Base-by-base conservation (phyloP, 2,888 invertebrate genomes). In the Eristalinus sepulchralis region DNA sequence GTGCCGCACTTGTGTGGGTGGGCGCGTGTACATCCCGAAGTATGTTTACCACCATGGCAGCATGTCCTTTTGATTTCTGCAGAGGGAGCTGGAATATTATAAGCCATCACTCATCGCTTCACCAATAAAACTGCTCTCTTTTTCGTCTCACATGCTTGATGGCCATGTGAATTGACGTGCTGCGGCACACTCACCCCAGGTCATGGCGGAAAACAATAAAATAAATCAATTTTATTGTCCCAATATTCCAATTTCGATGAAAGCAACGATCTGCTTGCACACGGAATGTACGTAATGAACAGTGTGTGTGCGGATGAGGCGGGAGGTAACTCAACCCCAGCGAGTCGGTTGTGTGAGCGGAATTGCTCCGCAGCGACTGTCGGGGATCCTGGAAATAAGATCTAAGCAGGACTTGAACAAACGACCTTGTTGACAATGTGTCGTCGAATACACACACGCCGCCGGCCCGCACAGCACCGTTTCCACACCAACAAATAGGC, bases 141-240 rank as follows among this genome's bases (percentile, higher is more conserved):
- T 5, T 27, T 27, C 5, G 2, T 64, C 55, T 63, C 55, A 39
- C 57, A 31, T 67, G 39, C 59, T 68, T 68, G 66, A 66, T 76
- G 75, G 66, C 70, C 24, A 57, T 71, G 39, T 27, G n/a, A 71
- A 31, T 39, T 72, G 80, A 85, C 84, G 80, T 75, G 75, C 79
- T 71, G n/a, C 17, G n/a, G 31, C 20, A 27, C 24, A 66, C 47
- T 27, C 33, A 39, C 60, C 57, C 57, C 68, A 66, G 60, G 39
- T 27, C 67, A 36, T n/a, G 20, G 62, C 20, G 62, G 72, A 73
- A 72, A 73, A 81, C 85, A 81, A 85, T 85, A 81, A 85, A 77
- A 85, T 85, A 85, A 85, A 85, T 85, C 85, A 85, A 85, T 81
- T 85, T 85, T 85, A 85, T 81, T 64, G 72, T 81, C 67, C 76